Percentiles rank a stretch among this genome's conserved stretches.
Evolutionary conservation across 2,113 vertebrate species (phyloP).

Genomic region (Cephalophus harveyi): DNA sequence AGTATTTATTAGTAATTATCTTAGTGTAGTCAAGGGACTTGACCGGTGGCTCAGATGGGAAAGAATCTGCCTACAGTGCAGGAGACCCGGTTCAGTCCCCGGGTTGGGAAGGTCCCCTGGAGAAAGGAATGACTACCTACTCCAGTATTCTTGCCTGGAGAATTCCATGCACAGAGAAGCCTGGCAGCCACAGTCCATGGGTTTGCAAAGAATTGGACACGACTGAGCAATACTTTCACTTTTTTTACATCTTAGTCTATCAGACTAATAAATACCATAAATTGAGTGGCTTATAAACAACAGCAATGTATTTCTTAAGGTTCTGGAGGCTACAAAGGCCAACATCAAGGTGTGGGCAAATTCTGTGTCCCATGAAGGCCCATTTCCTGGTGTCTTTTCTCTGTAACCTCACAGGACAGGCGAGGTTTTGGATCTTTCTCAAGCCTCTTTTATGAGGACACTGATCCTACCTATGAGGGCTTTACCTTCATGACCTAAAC

Average conservation of each 20-base stretch:
- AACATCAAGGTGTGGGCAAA: not conserved
- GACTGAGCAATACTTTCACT: not conserved
- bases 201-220: not conserved
- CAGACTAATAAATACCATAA: not conserved
- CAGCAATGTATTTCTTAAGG: not conserved
- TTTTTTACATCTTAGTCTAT: not conserved
- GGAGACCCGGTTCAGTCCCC: fast-evolving
- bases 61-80: not conserved
- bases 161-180: not conserved
- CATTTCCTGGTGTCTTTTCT: not conserved
- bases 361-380: not conserved
- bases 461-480: not conserved
- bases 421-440: not conserved
- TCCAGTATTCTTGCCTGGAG: not conserved
- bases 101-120: not conserved
- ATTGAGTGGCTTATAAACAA: not conserved
- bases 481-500: not conserved
- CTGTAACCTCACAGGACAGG: not conserved
- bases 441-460: not conserved
- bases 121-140: not conserved
- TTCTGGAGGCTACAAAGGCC: not conserved
- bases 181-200: not conserved
- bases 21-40: not conserved
- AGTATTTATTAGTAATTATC: not conserved
- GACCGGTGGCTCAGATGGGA: not conserved